A percentile compares a stretch with the other conserved stretches of the same genome.
Conservation (phyloP, 2,888 invertebrate genomes). For the Gastracanthus pulcherrimus region DNA sequence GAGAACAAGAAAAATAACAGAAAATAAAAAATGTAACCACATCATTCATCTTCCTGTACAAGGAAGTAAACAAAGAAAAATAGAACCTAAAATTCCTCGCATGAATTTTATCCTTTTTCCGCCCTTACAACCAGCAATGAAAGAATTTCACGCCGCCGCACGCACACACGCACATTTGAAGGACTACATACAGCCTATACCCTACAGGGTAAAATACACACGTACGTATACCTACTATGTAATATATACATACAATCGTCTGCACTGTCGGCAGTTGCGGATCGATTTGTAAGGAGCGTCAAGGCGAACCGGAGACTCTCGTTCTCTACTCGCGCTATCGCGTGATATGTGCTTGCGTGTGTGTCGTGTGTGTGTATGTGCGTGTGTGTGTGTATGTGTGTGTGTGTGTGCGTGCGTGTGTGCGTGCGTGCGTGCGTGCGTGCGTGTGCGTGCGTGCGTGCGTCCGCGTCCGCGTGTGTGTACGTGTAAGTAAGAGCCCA, state of each 20-base stretch:
- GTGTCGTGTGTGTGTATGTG: not conserved
- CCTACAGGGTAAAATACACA: too few species aligned
- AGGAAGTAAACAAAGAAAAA: not conserved
- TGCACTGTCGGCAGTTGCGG: constrained; percentile 63
- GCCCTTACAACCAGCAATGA: too few species aligned
- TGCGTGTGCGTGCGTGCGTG: too few species aligned
- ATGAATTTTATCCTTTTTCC: not conserved
- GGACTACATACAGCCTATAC: too few species aligned
- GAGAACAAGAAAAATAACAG: too few species aligned
- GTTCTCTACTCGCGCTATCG: not conserved
- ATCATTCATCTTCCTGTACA: not conserved
- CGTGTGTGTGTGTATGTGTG: not conserved
- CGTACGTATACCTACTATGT: too few species aligned
- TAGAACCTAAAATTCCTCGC: not conserved
- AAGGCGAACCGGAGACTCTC: constrained; percentile 73
- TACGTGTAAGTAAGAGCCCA: not conserved
- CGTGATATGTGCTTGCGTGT: too few species aligned
- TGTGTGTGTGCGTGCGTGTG: not conserved
- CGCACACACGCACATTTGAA: not conserved
- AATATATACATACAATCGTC: too few species aligned
- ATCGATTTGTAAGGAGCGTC: constrained; percentile 75
- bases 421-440: not conserved
- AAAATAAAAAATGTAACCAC: not conserved
- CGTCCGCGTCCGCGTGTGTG: not conserved
- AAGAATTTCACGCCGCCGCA: too few species aligned